Evolutionary conservation across 1,140 invertebrate species (phyloP).

Genomic region (Ceratosolen fusciceps): DNA sequence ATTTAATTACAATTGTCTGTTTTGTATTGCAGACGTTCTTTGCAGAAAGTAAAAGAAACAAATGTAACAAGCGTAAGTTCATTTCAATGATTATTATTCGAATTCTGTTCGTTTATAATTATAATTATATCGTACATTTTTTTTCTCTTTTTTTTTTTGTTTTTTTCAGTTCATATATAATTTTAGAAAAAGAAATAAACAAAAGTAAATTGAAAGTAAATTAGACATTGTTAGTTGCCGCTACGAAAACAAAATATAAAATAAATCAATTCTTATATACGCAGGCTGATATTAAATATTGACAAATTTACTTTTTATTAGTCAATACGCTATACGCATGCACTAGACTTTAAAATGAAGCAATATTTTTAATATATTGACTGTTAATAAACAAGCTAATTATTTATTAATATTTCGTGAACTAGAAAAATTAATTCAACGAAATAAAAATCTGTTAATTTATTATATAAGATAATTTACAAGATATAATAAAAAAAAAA

Average conservation of each 20-base stretch:
- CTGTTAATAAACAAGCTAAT: not conserved
- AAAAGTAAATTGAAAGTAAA: not conserved
- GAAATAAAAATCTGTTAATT: too few species aligned
- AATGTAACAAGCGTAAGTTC: slow-evolving; percentile 22
- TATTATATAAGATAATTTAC: too few species aligned
- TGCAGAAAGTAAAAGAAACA: not conserved
- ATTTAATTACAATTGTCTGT: not conserved
- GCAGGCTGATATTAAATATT: not conserved
- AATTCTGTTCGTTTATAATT: not conserved
- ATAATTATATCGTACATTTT: not conserved
- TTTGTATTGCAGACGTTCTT: not conserved
- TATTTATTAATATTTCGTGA: not conserved
- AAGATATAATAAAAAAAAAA: too few species aligned
- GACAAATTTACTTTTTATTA: not conserved
- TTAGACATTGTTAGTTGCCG: not conserved
- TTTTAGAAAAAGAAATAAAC: slow-evolving; percentile 21
- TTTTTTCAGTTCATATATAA: slow-evolving; percentile 33
- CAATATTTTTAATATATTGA: not conserved
- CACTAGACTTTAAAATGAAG: not conserved
- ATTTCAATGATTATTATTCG: not conserved
- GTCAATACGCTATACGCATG: not conserved
- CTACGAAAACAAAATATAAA: too few species aligned
- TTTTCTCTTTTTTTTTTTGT: slow-evolving; percentile 1
- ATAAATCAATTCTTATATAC: too few species aligned
- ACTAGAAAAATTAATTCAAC: not conserved